These are phyloP conservation scores for Cosmorhoe ocellata DNA, from an alignment of 2,888 invertebrate genomes.

Conservation along the genomic window DNA sequence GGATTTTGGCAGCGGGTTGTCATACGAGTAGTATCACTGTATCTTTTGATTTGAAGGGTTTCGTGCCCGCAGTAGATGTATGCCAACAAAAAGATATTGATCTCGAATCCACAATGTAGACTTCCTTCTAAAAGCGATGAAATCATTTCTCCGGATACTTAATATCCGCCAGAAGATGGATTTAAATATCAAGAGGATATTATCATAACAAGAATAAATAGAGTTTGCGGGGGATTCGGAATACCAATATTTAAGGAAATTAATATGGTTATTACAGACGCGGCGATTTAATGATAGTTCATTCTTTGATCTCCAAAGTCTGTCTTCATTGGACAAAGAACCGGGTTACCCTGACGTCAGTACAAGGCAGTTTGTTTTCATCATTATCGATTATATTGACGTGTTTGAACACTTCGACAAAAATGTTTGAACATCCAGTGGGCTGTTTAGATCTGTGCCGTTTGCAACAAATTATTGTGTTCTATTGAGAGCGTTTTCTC, in stretches of 20 bases:
- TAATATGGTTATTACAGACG: conserved; percentile 9
- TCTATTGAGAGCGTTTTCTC: conserved; percentile 7
- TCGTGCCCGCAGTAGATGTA: background rate
- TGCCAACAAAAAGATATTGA: conserved; percentile 15
- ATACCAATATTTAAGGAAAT: conserved; percentile 9
- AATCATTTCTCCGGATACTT: conserved; percentile 8
- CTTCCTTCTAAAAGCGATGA: conserved; percentile 4
- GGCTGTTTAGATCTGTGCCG: background rate
- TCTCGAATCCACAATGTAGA: conserved; percentile 3
- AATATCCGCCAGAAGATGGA: conserved; percentile 5
- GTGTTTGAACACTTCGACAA: conserved; percentile 27
- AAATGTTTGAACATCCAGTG: conserved; percentile 30
- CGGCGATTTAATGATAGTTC: conserved; percentile 7
- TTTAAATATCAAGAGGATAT: conserved; percentile 8
- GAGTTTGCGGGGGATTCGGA: background rate
- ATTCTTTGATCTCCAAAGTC: conserved; percentile 44
- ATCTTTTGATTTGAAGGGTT: no score
- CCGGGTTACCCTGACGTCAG: conserved; percentile 31
- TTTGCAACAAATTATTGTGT: conserved; percentile 4
- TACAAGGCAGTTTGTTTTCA: conserved; percentile 43
- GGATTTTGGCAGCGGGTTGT: no score
- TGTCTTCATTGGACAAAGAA: conserved; percentile 47
- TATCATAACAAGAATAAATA: background rate
- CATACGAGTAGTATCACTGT: no score
- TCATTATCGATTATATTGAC: conserved; percentile 31